Percentiles rank a stretch among this genome's conserved stretches.
Conservation (phyloP, 2,113 vertebrate species). For the Chaetura pelagica region DNA sequence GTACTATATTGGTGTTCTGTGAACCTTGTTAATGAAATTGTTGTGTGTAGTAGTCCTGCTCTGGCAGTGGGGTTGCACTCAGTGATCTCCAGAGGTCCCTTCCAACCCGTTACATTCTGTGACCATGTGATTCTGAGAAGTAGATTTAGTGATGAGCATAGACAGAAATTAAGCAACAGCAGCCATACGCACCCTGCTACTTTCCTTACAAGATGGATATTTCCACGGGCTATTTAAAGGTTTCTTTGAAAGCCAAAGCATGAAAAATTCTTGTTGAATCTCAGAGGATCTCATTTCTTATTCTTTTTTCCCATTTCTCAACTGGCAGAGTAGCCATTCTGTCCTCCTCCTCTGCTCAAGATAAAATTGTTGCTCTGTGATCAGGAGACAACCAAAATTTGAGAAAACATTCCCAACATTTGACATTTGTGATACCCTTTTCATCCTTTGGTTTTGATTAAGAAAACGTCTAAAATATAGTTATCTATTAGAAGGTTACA, state of each 20-base stretch:
- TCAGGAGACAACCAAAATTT: neutral
- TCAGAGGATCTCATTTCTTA: neutral
- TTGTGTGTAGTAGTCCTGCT: too few relatives aligned
- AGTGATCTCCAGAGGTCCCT: too few relatives aligned
- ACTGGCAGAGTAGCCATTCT: neutral
- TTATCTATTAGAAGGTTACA: neutral
- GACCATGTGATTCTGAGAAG: neutral
- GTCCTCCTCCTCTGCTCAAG: neutral
- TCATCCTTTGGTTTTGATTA: neutral
- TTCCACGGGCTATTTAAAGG: neutral
- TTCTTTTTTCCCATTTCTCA: neutral
- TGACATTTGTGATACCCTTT: neutral
- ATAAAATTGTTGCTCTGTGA: neutral
- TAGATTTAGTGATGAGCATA: neutral
- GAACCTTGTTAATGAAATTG: neutral
- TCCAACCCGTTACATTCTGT: too few relatives aligned
- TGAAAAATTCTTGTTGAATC: neutral
- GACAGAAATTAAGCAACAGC: neutral
- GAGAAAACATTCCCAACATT: neutral
- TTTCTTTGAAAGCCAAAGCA: neutral
- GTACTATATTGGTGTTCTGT: neutral
- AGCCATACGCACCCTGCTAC: neutral
- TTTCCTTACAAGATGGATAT: neutral
- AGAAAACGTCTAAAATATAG: neutral
- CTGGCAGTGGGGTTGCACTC: too few relatives aligned